Evolutionary conservation across 2,797 vertebrate genomes (phyloP), one percentile per base, ranked within the genome.

Genomic region (Enteromius paludinosus): DNA sequence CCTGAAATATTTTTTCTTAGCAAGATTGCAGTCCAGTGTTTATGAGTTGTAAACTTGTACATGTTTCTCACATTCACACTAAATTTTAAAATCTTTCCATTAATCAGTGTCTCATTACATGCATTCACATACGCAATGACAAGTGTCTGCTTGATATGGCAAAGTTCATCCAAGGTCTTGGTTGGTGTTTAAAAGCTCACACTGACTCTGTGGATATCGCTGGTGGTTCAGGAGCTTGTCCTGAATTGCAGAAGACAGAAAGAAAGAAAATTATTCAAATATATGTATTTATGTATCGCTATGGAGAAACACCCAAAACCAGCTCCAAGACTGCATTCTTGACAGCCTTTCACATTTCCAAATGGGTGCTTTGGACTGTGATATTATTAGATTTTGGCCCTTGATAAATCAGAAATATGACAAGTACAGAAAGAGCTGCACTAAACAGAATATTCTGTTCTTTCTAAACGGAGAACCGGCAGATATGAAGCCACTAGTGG

Each of bases 381-480:
- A 68, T 56, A 12, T 77, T 43, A 38, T 66, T 49, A 43, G 25
- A 52, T 35, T 78, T 61, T 0, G 7, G 25, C 28, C 25, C 33
- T 23, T 14, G 7, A 30, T 33, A 33, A 33, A 70, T n/a, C 54
- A 23, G 17, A 59, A 56, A 20, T 69, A 47, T 71, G 54, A 70
- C 25, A 33, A 62, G 38, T n/a, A 80, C 38, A 61, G 54, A 70
- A 80, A 45, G 35, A 61, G 18, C 33, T 80, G 56, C 59, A 64
- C 41, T 35, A 72, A 62, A 81, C 20, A 62, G 2, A 23, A 5
- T 28, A 2, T 56, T 59, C 12, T 43, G 11, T 45, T 70, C 52
- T 33, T 33, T 62, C 10, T 54, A 33, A 5, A 30, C 17, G 33
- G 11, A 20, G 14, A 62, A 69, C 23, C 45, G 54, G 62, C 30